phyloP scores from a whole-genome alignment of 2,888 invertebrate species.

The Trachelus iudaicus region DNA sequence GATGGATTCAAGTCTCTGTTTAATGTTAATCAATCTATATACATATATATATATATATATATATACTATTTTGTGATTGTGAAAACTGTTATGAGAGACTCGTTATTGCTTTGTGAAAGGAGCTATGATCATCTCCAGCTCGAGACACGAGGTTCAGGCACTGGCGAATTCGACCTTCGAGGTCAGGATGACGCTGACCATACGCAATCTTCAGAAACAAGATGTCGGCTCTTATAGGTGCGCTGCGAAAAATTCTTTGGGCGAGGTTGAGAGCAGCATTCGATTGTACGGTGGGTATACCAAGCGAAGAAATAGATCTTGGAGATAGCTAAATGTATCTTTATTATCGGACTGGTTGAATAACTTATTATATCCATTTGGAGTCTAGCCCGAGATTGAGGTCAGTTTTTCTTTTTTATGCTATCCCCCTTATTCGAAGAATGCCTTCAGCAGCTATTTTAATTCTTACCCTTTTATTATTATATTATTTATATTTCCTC shows the following conservation, averaged over 20 bases:
- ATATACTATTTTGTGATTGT: background rate
- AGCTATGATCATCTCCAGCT: conserved; percentile 86
- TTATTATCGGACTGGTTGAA: background rate
- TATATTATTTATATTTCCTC: background rate
- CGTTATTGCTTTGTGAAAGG: conserved; percentile 65
- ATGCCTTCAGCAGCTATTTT: background rate
- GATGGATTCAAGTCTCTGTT: background rate
- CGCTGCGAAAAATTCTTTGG: conserved; percentile 76
- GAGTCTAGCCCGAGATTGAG: background rate
- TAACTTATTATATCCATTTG: background rate
- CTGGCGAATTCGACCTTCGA: conserved; percentile 80
- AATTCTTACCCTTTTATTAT: background rate
- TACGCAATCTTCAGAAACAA: conserved; percentile 77
- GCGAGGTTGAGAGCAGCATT: conserved; percentile 89
- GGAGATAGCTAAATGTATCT: background rate
- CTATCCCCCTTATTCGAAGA: background rate
- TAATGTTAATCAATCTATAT: too few relatives aligned
- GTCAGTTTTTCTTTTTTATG: background rate
- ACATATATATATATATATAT: too few relatives aligned
- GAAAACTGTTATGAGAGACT: background rate
- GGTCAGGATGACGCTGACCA: conserved; percentile 83
- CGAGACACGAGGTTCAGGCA: conserved; percentile 82
- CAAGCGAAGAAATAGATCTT: conserved; percentile 2
- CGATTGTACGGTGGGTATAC: conserved; percentile 81
- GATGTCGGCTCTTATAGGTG: conserved; percentile 88